phyloP scores from a whole-genome alignment of 2,888 invertebrate genomes.

The Drosophila borealis region DNA sequence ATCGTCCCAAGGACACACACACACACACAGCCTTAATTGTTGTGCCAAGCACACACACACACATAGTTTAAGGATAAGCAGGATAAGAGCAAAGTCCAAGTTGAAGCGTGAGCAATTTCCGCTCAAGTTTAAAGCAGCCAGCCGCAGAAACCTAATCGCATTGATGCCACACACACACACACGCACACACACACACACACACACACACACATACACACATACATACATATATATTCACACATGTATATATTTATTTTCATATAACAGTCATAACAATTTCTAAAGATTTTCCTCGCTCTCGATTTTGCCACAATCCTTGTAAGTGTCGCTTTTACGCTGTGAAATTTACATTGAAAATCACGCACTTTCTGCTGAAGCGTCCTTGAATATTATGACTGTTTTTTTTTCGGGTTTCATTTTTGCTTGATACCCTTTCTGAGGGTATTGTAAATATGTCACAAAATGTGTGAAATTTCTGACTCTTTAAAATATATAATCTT shows the following conservation, averaged over 20 bases:
- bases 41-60: constrained; percentile 11
- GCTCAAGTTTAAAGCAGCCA: constrained; percentile 8
- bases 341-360: constrained; percentile 54
- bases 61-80: constrained; percentile 3
- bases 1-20: constrained; percentile 29
- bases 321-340: constrained; percentile 22
- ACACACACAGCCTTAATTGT: constrained; percentile 25
- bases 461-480: no score
- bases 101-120: constrained; percentile 15
- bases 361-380: constrained; percentile 52
- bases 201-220: not conserved
- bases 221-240: not conserved
- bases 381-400: constrained; percentile 54
- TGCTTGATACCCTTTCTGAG: not conserved
- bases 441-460: no score
- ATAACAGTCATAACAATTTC: constrained; percentile 3
- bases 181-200: not conserved
- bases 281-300: constrained; percentile 16
- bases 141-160: constrained; percentile 10
- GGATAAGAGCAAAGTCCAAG: constrained; percentile 13
- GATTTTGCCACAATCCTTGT: constrained; percentile 3
- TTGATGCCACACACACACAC: not conserved
- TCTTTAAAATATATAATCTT: no score
- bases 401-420: not conserved
- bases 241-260: not conserved